Conservation (phyloP, 2,797 vertebrate genomes). For the Lepus townsendii region DNA sequence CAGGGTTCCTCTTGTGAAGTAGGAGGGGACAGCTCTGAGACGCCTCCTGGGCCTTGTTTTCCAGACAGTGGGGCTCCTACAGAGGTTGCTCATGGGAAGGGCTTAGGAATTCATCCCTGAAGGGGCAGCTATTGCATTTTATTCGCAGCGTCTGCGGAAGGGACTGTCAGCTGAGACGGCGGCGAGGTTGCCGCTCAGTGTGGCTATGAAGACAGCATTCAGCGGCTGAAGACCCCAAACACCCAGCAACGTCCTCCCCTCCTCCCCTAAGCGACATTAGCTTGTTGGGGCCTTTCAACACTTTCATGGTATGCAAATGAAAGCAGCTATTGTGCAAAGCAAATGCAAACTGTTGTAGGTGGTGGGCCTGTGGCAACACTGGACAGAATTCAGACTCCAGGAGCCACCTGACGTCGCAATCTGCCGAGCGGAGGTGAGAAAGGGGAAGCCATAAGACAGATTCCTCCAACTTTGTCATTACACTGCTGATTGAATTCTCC, state of each 20-base stretch:
- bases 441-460: background rate
- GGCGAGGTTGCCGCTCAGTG: background rate
- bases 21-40: background rate
- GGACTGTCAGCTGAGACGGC: background rate
- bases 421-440: background rate
- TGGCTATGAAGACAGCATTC: no score
- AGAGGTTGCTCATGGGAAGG: background rate
- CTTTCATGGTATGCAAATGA: background rate
- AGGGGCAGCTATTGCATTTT: background rate
- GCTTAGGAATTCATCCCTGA: rapidly evolving
- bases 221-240: background rate
- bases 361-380: background rate
- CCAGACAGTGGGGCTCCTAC: rapidly evolving
- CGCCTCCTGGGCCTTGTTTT: background rate
- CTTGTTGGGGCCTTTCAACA: background rate
- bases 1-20: background rate
- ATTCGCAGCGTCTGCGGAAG: background rate
- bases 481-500: background rate
- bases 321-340: rapidly evolving
- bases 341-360: background rate
- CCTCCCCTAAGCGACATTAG: background rate
- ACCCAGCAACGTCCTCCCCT: rapidly evolving
- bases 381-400: no score
- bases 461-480: background rate
- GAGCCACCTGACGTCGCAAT: background rate